Evolutionary conservation across 1,140 invertebrate genomes (phyloP).

Genomic region (Drosophila ficusphila): DNA sequence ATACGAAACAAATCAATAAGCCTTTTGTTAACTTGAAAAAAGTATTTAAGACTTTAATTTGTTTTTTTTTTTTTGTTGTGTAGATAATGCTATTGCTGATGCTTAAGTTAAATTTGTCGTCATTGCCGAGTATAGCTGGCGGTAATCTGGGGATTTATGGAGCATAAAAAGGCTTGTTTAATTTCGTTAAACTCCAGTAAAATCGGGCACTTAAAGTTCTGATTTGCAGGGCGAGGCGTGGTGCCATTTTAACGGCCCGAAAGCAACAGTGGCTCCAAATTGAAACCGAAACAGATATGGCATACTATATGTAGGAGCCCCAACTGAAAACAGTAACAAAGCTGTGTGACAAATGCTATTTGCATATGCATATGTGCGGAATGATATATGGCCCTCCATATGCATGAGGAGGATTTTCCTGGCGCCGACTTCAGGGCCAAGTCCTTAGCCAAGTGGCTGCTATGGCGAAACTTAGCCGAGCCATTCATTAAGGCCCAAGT

Average conservation of each 20-base stretch:
- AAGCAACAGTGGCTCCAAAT: conserved; percentile 19
- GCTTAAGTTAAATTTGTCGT: conserved; percentile 13
- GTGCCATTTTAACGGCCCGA: conserved; percentile 60
- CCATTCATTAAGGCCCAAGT: conserved; percentile 65
- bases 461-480: conserved; percentile 11
- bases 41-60: not conserved
- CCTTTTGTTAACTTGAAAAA: not conserved
- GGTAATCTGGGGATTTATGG: conserved; percentile 43
- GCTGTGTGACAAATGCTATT: conserved; percentile 53
- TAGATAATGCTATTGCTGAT: not conserved
- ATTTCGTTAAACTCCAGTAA: conserved; percentile 62
- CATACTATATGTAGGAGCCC: too few relatives aligned
- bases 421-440: conserved; percentile 42
- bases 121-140: conserved; percentile 19
- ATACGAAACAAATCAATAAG: too few relatives aligned
- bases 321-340: not conserved
- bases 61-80: not conserved
- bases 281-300: not conserved
- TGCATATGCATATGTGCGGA: conserved; percentile 52
- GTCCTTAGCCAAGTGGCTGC: conserved; percentile 39
- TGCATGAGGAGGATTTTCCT: conserved; percentile 62
- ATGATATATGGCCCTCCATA: conserved; percentile 71
- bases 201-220: conserved; percentile 51
- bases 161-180: conserved; percentile 58
- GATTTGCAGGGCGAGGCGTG: conserved; percentile 62